These are phyloP conservation scores for Cheilosia variabilis DNA, from an alignment of 2,888 invertebrate species.

Conservation along the genomic window DNA sequence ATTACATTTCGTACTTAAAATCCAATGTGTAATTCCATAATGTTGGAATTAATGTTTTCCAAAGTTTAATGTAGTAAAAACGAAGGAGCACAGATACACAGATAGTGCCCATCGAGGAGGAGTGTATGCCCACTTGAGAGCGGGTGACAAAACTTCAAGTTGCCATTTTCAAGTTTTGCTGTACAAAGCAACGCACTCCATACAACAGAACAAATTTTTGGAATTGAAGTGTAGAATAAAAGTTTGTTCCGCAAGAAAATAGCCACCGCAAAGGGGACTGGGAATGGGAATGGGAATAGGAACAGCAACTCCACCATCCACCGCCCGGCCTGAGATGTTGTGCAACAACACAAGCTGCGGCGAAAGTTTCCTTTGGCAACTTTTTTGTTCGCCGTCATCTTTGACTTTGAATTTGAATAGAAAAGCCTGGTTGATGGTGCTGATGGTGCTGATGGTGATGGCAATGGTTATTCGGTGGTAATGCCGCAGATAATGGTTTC, in stretches of 20 bases:
- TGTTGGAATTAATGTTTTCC: constrained; percentile 72
- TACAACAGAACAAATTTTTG: constrained; percentile 18
- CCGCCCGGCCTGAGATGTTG: constrained; percentile 29
- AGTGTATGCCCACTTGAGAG: constrained; percentile 13
- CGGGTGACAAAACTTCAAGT: constrained; percentile 46
- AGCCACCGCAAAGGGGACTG: constrained; percentile 24
- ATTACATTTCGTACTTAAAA: constrained; percentile 73
- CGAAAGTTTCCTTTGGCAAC: constrained; percentile 39
- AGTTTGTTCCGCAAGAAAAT: constrained; percentile 62
- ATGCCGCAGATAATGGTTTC: constrained; percentile 23
- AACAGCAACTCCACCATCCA: background rate
- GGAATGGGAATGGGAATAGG: constrained; percentile 3
- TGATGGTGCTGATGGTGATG: constrained; percentile 7
- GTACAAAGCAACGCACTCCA: background rate
- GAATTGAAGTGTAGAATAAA: constrained; percentile 19
- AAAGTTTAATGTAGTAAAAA: constrained; percentile 73
- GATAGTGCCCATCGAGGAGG: constrained; percentile 4
- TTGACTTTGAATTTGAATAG: constrained; percentile 54
- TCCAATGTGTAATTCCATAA: constrained; percentile 73
- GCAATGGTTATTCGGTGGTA: constrained; percentile 27
- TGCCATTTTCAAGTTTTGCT: constrained; percentile 48
- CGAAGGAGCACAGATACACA: constrained; percentile 36
- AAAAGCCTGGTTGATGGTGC: constrained; percentile 32
- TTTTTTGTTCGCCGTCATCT: constrained; percentile 25
- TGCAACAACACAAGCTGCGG: constrained; percentile 61